phyloP scores from a whole-genome alignment of 2,113 vertebrate genomes.

The Morone saxatilis region DNA sequence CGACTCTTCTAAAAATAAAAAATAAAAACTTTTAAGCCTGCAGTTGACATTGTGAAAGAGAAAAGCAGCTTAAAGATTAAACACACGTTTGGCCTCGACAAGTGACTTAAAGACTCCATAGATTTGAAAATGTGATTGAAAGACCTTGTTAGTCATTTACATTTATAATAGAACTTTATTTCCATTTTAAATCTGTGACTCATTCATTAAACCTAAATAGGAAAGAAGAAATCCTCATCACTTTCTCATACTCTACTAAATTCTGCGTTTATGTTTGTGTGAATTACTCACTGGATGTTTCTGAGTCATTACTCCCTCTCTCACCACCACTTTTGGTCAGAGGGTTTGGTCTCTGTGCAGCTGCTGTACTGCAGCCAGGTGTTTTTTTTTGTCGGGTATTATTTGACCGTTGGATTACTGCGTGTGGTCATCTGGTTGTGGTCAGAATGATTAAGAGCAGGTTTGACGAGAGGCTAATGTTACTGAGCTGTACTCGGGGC shows the following conservation, averaged over 20 bases:
- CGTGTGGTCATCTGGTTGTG: conserved; percentile 36
- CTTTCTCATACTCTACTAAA: not conserved
- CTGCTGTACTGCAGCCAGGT: conserved; percentile 32
- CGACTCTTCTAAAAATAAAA: not conserved
- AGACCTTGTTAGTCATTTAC: not conserved
- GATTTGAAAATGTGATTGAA: not conserved
- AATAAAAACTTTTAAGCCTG: not conserved
- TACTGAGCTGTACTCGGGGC: not conserved
- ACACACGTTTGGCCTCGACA: not conserved
- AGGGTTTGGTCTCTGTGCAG: conserved; percentile 28
- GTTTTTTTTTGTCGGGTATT: conserved; percentile 25
- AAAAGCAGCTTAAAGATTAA: not conserved
- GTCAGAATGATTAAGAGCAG: conserved; percentile 24
- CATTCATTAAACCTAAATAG: too few relatives aligned
- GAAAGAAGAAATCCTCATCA: too few relatives aligned
- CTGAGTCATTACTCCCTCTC: not conserved
- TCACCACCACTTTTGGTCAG: conserved; percentile 31
- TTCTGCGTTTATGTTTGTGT: not conserved
- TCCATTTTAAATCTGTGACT: not conserved
- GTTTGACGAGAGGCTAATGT: conserved; percentile 20
- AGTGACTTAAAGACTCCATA: not conserved
- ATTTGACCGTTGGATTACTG: conserved; percentile 27
- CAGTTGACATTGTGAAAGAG: not conserved
- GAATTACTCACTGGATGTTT: not conserved
- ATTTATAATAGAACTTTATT: not conserved